A percentile compares a stretch with the other conserved stretches of the same genome.
Evolutionary conservation across 2,797 vertebrate genomes (phyloP).

Genomic region (Dicrostonyx torquatus): DNA sequence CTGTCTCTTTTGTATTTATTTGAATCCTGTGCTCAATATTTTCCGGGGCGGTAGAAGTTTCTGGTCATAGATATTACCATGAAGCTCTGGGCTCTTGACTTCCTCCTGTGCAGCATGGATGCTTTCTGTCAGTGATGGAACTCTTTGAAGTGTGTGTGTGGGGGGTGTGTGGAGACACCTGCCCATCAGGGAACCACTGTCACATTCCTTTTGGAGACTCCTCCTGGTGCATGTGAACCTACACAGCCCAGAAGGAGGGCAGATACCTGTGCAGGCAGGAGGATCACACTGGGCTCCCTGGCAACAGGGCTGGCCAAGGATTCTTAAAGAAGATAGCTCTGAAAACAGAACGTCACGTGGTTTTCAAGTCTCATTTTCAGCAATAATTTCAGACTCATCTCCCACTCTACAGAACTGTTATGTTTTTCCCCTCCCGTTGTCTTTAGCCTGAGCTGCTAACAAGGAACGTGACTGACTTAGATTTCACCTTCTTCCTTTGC

Average conservation of each 20-base stretch:
- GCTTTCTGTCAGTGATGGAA: neutral
- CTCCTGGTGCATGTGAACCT: neutral
- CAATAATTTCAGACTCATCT: constrained; percentile 49
- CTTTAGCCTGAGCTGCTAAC: constrained; percentile 54
- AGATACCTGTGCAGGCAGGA: neutral
- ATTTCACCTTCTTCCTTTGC: constrained; percentile 56
- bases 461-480: constrained; percentile 47
- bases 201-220: neutral
- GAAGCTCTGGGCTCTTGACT: neutral
- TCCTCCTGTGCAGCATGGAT: neutral
- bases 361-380: constrained; percentile 36
- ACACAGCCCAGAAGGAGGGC: neutral
- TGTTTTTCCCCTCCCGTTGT: constrained; percentile 1
- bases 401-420: constrained; percentile 1
- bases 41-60: neutral
- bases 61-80: neutral
- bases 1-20: neutral
- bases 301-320: neutral
- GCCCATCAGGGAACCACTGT: neutral
- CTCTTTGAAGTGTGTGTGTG: neutral
- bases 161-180: neutral
- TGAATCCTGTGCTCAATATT: neutral
- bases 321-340: neutral
- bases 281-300: neutral
- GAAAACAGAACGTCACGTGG: neutral